Conservation (phyloP, 2,888 invertebrate genomes). For the Sarcophaga variegata region DNA sequence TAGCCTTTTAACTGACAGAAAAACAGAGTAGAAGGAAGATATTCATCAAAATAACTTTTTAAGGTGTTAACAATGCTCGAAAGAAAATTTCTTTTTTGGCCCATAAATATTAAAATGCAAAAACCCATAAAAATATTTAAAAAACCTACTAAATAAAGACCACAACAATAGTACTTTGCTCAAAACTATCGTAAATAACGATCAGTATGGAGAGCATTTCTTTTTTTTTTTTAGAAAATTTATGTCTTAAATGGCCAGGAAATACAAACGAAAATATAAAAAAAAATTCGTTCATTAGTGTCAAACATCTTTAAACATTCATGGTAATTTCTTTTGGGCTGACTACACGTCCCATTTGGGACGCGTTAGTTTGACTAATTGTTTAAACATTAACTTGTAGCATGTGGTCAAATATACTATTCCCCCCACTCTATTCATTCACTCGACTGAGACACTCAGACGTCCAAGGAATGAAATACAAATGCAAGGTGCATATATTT, state of each 20-base stretch:
- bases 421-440: background rate
- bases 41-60: conserved; percentile 53
- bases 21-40: conserved; percentile 29
- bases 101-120: conserved; percentile 61
- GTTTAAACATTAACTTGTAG: conserved; percentile 68
- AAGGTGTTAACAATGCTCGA: conserved; percentile 50
- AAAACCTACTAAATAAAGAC: conserved; percentile 39
- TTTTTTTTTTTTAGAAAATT: background rate
- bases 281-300: conserved; percentile 69
- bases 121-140: conserved; percentile 33
- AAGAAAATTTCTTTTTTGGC: conserved; percentile 20
- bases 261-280: conserved; percentile 29
- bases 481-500: conserved; percentile 66
- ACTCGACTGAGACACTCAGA: background rate
- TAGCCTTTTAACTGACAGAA: background rate
- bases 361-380: conserved; percentile 68
- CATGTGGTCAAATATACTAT: conserved; percentile 54
- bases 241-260: conserved; percentile 65
- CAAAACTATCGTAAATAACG: conserved; percentile 59
- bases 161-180: background rate
- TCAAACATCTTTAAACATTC: conserved; percentile 61
- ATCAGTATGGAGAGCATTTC: conserved; percentile 32
- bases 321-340: conserved; percentile 31
- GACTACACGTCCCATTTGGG: conserved; percentile 50
- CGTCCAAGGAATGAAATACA: background rate